Conservation (phyloP, 2,797 vertebrate species). For the Rhyacichthys aspro region DNA sequence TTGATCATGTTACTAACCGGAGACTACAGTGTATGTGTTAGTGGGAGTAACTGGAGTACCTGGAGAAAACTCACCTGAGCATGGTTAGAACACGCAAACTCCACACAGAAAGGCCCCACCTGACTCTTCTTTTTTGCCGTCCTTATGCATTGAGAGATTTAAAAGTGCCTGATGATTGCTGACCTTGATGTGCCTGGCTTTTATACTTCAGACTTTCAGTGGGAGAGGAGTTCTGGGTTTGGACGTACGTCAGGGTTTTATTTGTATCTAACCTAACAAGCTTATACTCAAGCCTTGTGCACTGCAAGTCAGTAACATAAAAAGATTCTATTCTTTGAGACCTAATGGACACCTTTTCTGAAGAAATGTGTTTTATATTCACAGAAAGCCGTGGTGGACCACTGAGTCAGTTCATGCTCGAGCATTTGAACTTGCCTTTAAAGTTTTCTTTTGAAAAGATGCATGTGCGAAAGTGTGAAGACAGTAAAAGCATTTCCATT, state of each 20-base stretch:
- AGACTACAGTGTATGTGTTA: too few relatives aligned
- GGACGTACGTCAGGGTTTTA: neutral
- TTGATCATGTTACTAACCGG: too few relatives aligned
- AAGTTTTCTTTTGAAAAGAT: neutral
- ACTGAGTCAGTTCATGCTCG: neutral
- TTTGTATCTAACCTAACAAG: neutral
- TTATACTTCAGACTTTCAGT: too few relatives aligned
- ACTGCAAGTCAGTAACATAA: too few relatives aligned
- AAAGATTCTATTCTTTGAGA: too few relatives aligned
- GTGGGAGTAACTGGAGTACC: too few relatives aligned
- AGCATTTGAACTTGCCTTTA: neutral
- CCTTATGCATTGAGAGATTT: neutral
- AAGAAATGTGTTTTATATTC: too few relatives aligned
- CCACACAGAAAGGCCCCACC: too few relatives aligned
- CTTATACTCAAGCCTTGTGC: neutral
- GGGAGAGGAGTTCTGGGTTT: neutral
- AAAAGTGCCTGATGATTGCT: neutral
- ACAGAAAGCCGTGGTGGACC: neutral
- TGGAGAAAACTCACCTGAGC: too few relatives aligned
- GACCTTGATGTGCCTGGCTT: neutral
- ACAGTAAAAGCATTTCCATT: conserved; percentile 35
- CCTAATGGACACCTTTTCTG: neutral
- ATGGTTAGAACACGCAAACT: too few relatives aligned
- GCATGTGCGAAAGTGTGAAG: too few relatives aligned
- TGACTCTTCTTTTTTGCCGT: too few relatives aligned